Evolutionary conservation across 1,140 invertebrate species (phyloP).

Genomic region (Cydia amplana): DNA sequence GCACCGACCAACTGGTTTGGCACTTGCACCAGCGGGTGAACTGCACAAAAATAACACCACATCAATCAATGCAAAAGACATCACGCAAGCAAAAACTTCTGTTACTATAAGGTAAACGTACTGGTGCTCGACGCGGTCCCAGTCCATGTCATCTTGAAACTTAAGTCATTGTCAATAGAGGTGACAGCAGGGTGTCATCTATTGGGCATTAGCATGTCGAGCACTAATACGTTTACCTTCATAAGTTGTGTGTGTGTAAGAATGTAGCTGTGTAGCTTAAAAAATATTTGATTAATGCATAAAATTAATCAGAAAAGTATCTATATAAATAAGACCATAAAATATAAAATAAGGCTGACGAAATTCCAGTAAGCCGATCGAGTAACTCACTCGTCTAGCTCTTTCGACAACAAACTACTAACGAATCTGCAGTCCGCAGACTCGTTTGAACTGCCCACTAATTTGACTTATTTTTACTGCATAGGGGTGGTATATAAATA

Average conservation of each 20-base stretch:
- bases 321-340: neutral
- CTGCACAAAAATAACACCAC: slow-evolving; percentile 72
- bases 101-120: too few species aligned
- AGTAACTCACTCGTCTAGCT: neutral
- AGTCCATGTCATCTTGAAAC: too few species aligned
- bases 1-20: slow-evolving; percentile 92
- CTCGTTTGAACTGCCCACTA: neutral
- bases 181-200: too few species aligned
- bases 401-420: slow-evolving; percentile 6
- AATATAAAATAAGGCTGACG: slow-evolving; percentile 8
- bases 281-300: neutral
- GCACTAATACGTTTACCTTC: too few species aligned
- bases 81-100: too few species aligned
- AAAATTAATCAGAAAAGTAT: neutral
- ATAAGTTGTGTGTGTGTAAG: too few species aligned
- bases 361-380: neutral
- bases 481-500: neutral
- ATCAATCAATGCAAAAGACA: too few species aligned
- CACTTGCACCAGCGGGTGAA: slow-evolving; percentile 91
- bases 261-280: too few species aligned
- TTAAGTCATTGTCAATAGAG: too few species aligned
- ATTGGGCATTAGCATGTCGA: too few species aligned
- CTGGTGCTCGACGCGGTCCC: too few species aligned
- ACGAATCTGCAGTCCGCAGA: neutral
- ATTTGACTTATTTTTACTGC: neutral